These are phyloP conservation scores for Macroramphosus scolopax DNA, from an alignment of 2,797 vertebrate genomes.

Conservation along the genomic window DNA sequence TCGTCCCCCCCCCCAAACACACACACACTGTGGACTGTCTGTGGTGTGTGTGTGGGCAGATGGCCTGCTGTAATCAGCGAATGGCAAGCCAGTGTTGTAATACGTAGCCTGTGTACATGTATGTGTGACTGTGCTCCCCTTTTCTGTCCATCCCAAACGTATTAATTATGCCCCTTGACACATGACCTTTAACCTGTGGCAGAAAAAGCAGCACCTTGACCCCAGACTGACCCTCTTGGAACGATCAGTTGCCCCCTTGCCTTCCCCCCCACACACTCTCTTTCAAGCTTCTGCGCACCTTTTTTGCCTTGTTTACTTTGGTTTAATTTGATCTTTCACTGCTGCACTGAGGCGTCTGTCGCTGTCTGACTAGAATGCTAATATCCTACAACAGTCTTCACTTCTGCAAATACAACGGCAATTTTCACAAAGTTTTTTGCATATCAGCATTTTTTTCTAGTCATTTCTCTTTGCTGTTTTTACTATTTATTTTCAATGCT, in stretches of 20 bases:
- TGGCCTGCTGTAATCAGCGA: conserved; percentile 53
- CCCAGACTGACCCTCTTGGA: conserved; percentile 69
- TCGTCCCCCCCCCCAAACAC: conserved; percentile 29
- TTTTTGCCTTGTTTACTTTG: conserved; percentile 64
- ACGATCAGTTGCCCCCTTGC: conserved; percentile 47
- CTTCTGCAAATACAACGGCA: conserved; percentile 55
- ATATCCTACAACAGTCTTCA: conserved; percentile 58
- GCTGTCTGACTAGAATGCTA: conserved; percentile 61
- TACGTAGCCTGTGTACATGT: conserved; percentile 51
- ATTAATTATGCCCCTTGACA: conserved; percentile 74
- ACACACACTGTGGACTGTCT: conserved; percentile 56
- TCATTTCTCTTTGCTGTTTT: conserved; percentile 43
- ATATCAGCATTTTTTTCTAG: conserved; percentile 29
- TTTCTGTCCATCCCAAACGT: conserved; percentile 40
- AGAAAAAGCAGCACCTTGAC: conserved; percentile 79
- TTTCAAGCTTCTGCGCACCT: conserved; percentile 66
- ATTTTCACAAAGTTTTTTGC: conserved; percentile 15
- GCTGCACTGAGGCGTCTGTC: conserved; percentile 63
- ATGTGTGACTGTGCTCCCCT: conserved; percentile 46
- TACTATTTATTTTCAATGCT: conserved; percentile 26
- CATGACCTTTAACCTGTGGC: conserved; percentile 78
- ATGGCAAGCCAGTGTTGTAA: conserved; percentile 47
- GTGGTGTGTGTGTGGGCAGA: conserved; percentile 46
- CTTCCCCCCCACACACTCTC: conserved; percentile 35
- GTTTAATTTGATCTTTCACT: conserved; percentile 43